Evolutionary conservation across 2,888 invertebrate species (phyloP), one percentile per base, ranked within the genome.

Genomic region (Ryuthela nishihirai): DNA sequence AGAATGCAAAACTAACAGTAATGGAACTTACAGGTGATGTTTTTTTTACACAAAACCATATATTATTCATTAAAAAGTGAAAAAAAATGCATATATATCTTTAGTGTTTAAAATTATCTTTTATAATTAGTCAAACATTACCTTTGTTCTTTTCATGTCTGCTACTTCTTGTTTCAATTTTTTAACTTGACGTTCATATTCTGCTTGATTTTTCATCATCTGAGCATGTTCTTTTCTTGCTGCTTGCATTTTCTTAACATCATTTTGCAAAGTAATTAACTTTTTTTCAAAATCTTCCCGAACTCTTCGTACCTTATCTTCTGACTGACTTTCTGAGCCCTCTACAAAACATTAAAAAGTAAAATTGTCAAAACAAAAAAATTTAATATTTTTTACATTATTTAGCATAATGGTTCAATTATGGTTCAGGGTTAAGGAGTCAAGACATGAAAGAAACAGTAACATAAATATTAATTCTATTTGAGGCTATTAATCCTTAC

Each of bases 281-380:
- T 89, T 90, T 34, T 84, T 82, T 71, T 97, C 94, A 75, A 92
- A 97, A 69, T 95, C 91, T 21, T 89, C 87, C 65, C 86, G 85
- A 46, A 93, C 80, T 71, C 88, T 85, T 70, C 85, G 85, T 7
- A 86, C 79, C 65, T 75, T 74, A 35, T 75, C 75, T 7, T 72
- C 69, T n/a, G 71, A 70, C 15, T 70, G 69, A 53, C 70, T 71
- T 65, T 64, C 59, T 38, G 53, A 35, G 44, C 36, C 54, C 49
- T 59, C 59, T 59, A 10, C 2, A 44, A 15, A 4, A 20, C 10
- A 12, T 21, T 4, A 41, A 24, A 5, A 39, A 39, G 12, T 7
- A 12, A 20, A 18, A 20, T 36, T 18, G 17, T 9, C 12, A 12
- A 38, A 36, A 36, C 3, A 40, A 10, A 20, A 18, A 4, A 29